Conservation (phyloP, 2,797 vertebrate genomes). For the Propithecus deckenii region DNA sequence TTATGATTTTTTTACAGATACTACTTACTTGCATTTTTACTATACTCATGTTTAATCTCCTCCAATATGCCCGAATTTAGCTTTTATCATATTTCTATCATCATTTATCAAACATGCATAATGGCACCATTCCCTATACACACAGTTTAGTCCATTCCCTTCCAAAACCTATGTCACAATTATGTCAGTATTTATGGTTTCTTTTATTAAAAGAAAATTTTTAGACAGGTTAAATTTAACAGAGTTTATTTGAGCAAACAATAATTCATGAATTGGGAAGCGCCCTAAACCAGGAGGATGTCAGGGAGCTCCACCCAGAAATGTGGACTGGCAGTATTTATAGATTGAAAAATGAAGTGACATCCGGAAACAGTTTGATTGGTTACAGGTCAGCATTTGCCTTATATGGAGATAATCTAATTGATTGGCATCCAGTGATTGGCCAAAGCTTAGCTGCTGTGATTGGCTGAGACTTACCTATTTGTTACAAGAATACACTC, state of each 20-base stretch:
- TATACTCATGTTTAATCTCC: not conserved
- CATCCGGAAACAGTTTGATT: not conserved
- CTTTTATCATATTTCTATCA: not conserved
- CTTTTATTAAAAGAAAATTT: not conserved
- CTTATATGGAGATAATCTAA: not conserved
- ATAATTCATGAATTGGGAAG: not conserved
- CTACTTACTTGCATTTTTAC: not conserved
- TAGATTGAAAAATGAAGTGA: not conserved
- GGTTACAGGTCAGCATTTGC: not conserved
- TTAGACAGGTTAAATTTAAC: not conserved
- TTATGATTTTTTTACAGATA: not conserved
- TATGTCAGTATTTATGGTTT: not conserved
- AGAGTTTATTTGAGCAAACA: not conserved
- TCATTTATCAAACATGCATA: not conserved
- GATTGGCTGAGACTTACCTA: not conserved
- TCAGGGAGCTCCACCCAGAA: not conserved
- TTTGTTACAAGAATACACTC: not conserved
- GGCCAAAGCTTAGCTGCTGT: not conserved
- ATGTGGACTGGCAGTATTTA: not conserved
- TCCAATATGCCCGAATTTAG: not conserved
- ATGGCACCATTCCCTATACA: no score
- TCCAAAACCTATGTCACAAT: not conserved
- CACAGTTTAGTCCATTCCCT: no score
- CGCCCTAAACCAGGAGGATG: not conserved
- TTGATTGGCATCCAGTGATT: not conserved